Evolutionary conservation across 1,140 invertebrate species (phyloP).

Genomic region (Aricia agestis): DNA sequence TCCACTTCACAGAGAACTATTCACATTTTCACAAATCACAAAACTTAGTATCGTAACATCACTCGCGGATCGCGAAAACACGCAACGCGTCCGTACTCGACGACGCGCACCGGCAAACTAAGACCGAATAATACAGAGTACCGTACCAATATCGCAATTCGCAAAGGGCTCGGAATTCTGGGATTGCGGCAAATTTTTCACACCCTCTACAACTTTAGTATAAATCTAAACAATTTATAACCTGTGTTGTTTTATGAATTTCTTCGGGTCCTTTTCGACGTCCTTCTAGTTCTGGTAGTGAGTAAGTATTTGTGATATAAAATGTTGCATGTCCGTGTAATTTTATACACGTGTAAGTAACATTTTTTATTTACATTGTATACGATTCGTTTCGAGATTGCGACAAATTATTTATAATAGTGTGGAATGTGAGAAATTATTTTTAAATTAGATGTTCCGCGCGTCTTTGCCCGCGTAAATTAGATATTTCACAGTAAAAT

Average conservation of each 20-base stretch:
- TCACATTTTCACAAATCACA: not conserved
- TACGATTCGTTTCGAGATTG: too few relatives aligned
- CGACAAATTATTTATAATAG: too few relatives aligned
- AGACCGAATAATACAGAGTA: not conserved
- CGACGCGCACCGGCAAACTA: not conserved
- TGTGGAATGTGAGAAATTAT: too few relatives aligned
- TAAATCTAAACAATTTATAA: slow-evolving; percentile 7
- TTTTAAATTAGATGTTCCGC: too few relatives aligned
- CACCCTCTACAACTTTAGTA: slow-evolving; percentile 6
- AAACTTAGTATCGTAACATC: slow-evolving; percentile 1
- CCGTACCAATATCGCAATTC: not conserved
- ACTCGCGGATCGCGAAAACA: not conserved
- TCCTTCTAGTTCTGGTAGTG: too few relatives aligned
- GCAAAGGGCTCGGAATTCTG: slow-evolving; percentile 1
- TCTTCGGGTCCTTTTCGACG: too few relatives aligned
- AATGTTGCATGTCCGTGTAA: too few relatives aligned
- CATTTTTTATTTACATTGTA: too few relatives aligned
- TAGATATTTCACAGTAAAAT: too few relatives aligned
- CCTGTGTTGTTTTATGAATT: not conserved
- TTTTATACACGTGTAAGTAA: too few relatives aligned
- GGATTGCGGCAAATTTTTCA: slow-evolving; percentile 13
- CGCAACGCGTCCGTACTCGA: not conserved
- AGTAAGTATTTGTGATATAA: too few relatives aligned
- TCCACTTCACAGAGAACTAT: not conserved
- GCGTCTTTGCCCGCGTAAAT: too few relatives aligned